phyloP scores from a whole-genome alignment of 2,797 vertebrate species.

The Tokudaia tokunoshimensis region DNA sequence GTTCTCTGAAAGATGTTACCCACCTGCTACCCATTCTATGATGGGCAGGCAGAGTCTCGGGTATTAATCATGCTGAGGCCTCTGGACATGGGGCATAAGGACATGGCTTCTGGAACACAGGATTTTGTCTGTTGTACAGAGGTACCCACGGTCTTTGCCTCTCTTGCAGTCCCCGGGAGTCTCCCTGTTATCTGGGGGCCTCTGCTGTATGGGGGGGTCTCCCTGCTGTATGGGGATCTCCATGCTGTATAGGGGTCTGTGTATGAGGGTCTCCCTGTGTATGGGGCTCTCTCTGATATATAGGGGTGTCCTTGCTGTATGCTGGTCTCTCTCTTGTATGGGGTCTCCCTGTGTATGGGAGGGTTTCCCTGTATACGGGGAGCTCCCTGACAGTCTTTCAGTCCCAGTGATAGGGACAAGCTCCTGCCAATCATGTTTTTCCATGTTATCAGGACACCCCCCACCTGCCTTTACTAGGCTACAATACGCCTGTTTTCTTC shows the following conservation, averaged over 20 bases:
- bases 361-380: not conserved
- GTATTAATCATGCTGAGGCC: too few relatives aligned
- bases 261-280: not conserved
- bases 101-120: too few relatives aligned
- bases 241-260: not conserved
- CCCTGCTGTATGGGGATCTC: too few relatives aligned
- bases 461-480: not conserved
- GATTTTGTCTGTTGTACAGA: not conserved
- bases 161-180: not conserved
- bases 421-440: too few relatives aligned
- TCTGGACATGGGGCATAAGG: not conserved
- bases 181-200: not conserved
- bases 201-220: too few relatives aligned
- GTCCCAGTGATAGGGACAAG: not conserved
- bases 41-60: not conserved
- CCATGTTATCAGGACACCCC: not conserved
- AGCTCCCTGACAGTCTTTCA: not conserved
- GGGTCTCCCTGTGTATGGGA: not conserved
- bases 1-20: not conserved
- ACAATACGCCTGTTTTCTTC: not conserved
- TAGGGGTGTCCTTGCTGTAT: not conserved
- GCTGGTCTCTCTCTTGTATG: not conserved
- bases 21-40: not conserved
- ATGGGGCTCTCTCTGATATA: not conserved
- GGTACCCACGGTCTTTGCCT: not conserved